Base-by-base conservation (phyloP, 1,140 invertebrate species). In the Limonius californicus region DNA sequence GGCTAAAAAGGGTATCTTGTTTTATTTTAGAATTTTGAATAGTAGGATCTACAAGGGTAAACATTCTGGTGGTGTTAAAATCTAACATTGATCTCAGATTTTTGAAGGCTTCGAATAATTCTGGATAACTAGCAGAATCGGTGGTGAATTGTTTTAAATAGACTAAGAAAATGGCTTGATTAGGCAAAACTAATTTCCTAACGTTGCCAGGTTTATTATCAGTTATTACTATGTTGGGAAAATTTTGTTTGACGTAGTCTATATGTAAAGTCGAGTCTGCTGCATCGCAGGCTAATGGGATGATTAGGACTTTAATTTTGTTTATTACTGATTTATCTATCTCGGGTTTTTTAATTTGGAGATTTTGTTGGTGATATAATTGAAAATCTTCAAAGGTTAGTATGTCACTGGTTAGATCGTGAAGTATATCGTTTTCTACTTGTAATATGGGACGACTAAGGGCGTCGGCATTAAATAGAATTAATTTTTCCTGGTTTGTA, bases 401-500 rank as follows among this genome's bases (percentile, higher is more conserved):
- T 2, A 39, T 39, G 8, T 39, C n/a, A 39, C n/a, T 39, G 2
- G 35, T 39, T 2, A 39, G n/a, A 39, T 39, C n/a, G n/a, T 6
- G 2, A 6, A 11, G 35, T 39, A n/a, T 39, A 12, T 14, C 35
- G 2, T 14, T 39, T 11, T 39, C n/a, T 39, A 14, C 2, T 12
- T 39, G n/a, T 11, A 11, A 2, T 9, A 39, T 39, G 2, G 8
- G 35, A 7, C 8, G 2, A 14, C 35, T 27, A 19, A 75, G 32
- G 2, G 71, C 67, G 50, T 77, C 74, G 1, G 70, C 71, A 45
- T 71, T n/a, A n/a, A n/a, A n/a, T 70, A n/a, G 7, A 14, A 56
- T 74, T 76, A n/a, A 50, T 16, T 54, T 58, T 68, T 11, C 70
- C 66, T 16, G 62, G 45, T 63, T 65, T 68, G 59, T 75, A 68